These are phyloP conservation scores for Torymus tubicola DNA, from an alignment of 2,888 invertebrate genomes.

Conservation along the genomic window DNA sequence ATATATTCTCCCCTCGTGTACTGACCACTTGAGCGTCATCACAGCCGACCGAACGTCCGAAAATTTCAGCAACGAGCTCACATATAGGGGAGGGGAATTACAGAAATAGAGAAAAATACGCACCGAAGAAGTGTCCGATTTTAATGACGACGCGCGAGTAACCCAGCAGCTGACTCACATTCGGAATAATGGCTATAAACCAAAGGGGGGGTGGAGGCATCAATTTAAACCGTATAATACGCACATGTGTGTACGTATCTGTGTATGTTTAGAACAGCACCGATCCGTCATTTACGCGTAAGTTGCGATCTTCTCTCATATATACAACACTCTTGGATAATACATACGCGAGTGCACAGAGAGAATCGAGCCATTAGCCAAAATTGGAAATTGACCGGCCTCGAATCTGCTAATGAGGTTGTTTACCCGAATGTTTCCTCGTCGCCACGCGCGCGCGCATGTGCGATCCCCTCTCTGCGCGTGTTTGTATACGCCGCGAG, in stretches of 20 bases:
- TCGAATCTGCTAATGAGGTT: slow-evolving; percentile 51
- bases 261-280: background rate
- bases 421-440: slow-evolving; percentile 23
- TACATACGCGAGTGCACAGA: background rate
- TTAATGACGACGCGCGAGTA: slow-evolving; percentile 49
- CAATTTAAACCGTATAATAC: slow-evolving; percentile 38
- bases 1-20: slow-evolving; percentile 43
- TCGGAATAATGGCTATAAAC: slow-evolving; percentile 21
- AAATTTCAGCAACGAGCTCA: slow-evolving; percentile 26
- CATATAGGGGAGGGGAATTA: background rate
- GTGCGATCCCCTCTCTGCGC: no score
- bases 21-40: slow-evolving; percentile 46
- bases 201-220: slow-evolving; percentile 13
- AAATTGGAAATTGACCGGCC: slow-evolving; percentile 53
- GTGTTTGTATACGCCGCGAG: background rate
- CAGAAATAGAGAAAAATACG: slow-evolving; percentile 33
- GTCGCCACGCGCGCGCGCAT: no score
- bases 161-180: slow-evolving; percentile 46
- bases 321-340: background rate
- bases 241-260: no score
- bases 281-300: slow-evolving; percentile 54
- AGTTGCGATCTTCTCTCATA: slow-evolving; percentile 22
- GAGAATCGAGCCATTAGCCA: slow-evolving; percentile 43
- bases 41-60: slow-evolving; percentile 28
- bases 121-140: slow-evolving; percentile 38